Conservation (phyloP, 2,797 vertebrate genomes). For the Crocodylus rhombifer region DNA sequence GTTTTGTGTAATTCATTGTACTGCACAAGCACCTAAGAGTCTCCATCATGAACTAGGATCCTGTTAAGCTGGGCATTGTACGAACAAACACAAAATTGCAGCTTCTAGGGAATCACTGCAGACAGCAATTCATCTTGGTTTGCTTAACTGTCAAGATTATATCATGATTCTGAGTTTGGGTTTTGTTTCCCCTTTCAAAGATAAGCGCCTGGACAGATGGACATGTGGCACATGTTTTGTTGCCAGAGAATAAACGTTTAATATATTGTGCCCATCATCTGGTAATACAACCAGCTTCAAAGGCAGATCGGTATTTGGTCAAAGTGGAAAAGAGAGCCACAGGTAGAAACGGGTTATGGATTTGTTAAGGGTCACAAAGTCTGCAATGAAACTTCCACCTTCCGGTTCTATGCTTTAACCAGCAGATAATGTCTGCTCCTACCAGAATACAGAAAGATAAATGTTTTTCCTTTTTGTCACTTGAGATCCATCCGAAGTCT, state of each 20-base stretch:
- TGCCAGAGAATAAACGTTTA: conserved; percentile 52
- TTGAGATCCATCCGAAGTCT: conserved; percentile 25
- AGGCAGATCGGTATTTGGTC: background rate
- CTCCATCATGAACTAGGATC: background rate
- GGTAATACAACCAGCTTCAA: conserved; percentile 29
- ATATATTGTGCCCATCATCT: conserved; percentile 11
- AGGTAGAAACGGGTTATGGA: background rate
- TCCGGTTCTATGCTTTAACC: background rate
- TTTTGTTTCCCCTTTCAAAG: conserved; percentile 68
- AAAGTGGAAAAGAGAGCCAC: conserved; percentile 3
- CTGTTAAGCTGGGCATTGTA: background rate
- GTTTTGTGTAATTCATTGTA: background rate
- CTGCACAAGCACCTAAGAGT: background rate
- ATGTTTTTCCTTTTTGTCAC: conserved; percentile 26
- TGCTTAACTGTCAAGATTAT: conserved; percentile 65
- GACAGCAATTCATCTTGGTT: conserved; percentile 60
- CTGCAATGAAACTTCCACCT: conserved; percentile 25
- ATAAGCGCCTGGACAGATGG: conserved; percentile 54
- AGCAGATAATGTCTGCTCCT: conserved; percentile 16
- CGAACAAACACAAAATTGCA: background rate
- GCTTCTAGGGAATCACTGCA: background rate
- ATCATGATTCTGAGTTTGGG: conserved; percentile 43
- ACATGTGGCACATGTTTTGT: conserved; percentile 60
- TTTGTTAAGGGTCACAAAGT: conserved; percentile 15
- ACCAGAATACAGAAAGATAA: conserved; percentile 24